Base-by-base conservation (phyloP, 2,888 invertebrate genomes). In the Erebia aethiops region DNA sequence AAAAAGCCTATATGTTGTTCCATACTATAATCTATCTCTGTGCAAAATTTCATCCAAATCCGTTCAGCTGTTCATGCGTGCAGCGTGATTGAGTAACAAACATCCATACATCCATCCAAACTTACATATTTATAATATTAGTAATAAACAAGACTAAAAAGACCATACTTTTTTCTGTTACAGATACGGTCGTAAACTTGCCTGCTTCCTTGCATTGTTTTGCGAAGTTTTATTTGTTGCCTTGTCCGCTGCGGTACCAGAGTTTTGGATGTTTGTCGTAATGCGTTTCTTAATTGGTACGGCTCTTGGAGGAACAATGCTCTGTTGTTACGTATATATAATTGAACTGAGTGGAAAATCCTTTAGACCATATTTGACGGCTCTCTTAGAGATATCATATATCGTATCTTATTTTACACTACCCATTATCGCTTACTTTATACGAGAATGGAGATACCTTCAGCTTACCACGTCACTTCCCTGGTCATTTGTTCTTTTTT, bases 161-260 rank as follows among this genome's bases (percentile, higher is more conserved):
- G 10, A 63, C 1, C 71, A 5, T 35, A 54, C 26, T 43, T 18
- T 66, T 61, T 41, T 51, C 56, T 65, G 43, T 87, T 89, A 69
- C 85, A 96, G 96, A 82, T 95, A 94, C 80, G 96, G 96, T 1
- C 91, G 96, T 43, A 96, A 95, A 87, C 87, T 90, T 62, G 95
- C 95, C 4, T 90, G 95, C 68, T 85, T 96, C 77, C 84, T 95
- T 54, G 94, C 95, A 14, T 89, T 95, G 67, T 80, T 92, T 49
- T 83, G 94, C 26, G 95, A 95, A 84, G 86, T 94, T 14, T 84
- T 94, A 13, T 95, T 95, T 67, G 87, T 94, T 41, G 84, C 85
- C 4, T 72, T 93, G 18, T 95, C 95, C 49, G 94, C 95, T 1
- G 88, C 94, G 61, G 92, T 92, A 2, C 94, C 95, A 5, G 90